Conservation (phyloP, 2,888 invertebrate genomes). For the Ochropleura leucogaster region DNA sequence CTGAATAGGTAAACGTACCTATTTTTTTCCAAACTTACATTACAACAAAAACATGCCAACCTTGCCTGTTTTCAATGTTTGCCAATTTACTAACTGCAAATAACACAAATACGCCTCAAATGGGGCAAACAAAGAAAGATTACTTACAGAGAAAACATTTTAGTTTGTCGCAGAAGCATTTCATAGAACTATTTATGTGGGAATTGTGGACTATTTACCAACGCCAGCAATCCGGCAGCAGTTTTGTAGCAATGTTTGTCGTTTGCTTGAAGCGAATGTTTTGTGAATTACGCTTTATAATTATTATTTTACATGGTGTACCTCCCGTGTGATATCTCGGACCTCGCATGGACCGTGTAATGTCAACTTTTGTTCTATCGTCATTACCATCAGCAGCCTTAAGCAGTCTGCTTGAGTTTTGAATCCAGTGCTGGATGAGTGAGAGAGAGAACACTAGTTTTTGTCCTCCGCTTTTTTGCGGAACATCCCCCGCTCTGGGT, state of each 20-base stretch:
- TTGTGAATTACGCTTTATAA: not conserved
- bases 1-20: not conserved
- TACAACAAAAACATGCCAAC: conserved; percentile 15
- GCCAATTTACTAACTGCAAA: conserved; percentile 57
- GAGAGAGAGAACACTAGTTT: no score
- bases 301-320: no score
- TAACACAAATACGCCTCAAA: conserved; percentile 59
- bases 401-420: no score
- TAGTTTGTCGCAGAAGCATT: conserved; percentile 57
- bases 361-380: no score
- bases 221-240: conserved; percentile 23
- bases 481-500: no score
- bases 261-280: conserved; percentile 38
- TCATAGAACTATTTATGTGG: conserved; percentile 49
- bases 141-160: conserved; percentile 62
- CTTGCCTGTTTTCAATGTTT: conserved; percentile 57
- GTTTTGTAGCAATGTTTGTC: conserved; percentile 15
- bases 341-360: no score
- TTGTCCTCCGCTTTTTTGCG: no score
- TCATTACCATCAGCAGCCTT: no score
- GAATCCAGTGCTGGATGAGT: no score
- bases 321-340: no score
- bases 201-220: conserved; percentile 33
- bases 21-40: conserved; percentile 13
- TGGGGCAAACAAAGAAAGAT: conserved; percentile 63